Evolutionary conservation across 1,140 invertebrate genomes (phyloP).

Genomic region (Plectrocnemia conspersa): DNA sequence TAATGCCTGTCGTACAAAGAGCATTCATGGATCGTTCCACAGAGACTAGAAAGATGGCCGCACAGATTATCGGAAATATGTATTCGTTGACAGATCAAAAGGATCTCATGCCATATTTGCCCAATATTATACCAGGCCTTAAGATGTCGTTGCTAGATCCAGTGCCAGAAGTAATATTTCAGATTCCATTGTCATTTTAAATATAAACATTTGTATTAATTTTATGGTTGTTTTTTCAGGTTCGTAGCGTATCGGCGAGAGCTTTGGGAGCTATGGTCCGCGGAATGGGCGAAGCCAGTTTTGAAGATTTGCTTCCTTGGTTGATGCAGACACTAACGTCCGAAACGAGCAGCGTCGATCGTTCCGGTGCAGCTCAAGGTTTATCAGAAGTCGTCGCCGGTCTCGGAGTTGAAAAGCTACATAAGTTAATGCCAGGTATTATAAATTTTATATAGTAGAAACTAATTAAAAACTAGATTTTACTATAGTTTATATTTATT

Average conservation of each 20-base stretch:
- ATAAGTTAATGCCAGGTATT: conserved; percentile 89
- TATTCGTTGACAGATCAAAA: conserved; percentile 98
- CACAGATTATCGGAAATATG: conserved; percentile 99
- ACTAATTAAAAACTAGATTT: conserved; percentile 1
- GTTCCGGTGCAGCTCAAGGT: conserved; percentile 97
- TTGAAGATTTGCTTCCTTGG: conserved; percentile 95
- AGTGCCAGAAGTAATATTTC: conserved; percentile 78
- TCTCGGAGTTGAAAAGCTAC: conserved; percentile 89
- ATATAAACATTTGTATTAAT: conserved; percentile 3
- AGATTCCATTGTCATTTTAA: conserved; percentile 2
- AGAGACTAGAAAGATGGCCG: conserved; percentile 97
- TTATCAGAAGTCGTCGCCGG: conserved; percentile 92
- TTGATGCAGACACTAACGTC: conserved; percentile 97
- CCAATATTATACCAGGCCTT: conserved; percentile 93
- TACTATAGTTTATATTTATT: conserved; percentile 20
- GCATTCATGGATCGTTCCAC: conserved; percentile 96
- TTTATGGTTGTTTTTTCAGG: conserved; percentile 42
- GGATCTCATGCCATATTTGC: conserved; percentile 94
- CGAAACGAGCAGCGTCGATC: conserved; percentile 90
- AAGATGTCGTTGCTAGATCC: conserved; percentile 96
- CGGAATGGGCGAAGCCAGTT: conserved; percentile 93
- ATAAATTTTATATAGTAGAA: background rate
- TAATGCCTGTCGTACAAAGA: conserved; percentile 97
- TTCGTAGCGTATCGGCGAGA: conserved; percentile 85
- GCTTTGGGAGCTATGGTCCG: conserved; percentile 95